Evolutionary conservation across 2,888 invertebrate species (phyloP).

Genomic region (Cremastobaeus sp.): DNA sequence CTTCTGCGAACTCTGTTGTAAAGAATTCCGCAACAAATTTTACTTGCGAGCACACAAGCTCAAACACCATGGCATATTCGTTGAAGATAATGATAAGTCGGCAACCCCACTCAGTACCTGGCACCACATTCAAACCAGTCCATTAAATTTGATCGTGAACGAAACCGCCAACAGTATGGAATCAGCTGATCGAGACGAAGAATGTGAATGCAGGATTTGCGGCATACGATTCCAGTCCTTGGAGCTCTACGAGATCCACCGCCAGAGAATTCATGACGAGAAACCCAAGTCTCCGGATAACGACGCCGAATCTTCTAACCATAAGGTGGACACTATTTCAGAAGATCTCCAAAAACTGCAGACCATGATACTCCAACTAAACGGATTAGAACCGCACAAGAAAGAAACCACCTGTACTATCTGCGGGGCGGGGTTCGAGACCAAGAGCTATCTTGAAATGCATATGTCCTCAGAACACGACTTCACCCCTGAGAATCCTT

Average conservation of each 20-base stretch:
- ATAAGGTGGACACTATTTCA: constrained; percentile 82
- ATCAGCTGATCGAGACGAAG: constrained; percentile 79
- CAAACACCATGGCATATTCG: constrained; percentile 92
- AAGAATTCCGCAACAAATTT: constrained; percentile 95
- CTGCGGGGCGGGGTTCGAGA: constrained; percentile 86
- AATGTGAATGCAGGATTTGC: constrained; percentile 79
- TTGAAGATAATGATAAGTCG: constrained; percentile 81
- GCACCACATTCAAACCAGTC: constrained; percentile 85
- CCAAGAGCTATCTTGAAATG: constrained; percentile 84
- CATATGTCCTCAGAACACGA: constrained; percentile 86
- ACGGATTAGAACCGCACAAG: constrained; percentile 85
- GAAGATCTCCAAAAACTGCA: constrained; percentile 93
- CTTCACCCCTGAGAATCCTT: constrained; percentile 65
- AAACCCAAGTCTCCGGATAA: constrained; percentile 67
- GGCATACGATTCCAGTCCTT: constrained; percentile 80
- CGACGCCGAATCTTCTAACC: constrained; percentile 69
- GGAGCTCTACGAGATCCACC: constrained; percentile 71
- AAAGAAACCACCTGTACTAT: constrained; percentile 81
- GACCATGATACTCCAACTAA: constrained; percentile 93
- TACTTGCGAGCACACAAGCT: constrained; percentile 94
- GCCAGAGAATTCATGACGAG: constrained; percentile 72
- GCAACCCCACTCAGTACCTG: constrained; percentile 76
- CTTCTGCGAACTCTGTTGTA: constrained; percentile 95
- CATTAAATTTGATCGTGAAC: constrained; percentile 87
- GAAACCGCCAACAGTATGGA: constrained; percentile 80